Base-by-base conservation (phyloP, 1,140 invertebrate species). In the Sminthurides bifidus region DNA sequence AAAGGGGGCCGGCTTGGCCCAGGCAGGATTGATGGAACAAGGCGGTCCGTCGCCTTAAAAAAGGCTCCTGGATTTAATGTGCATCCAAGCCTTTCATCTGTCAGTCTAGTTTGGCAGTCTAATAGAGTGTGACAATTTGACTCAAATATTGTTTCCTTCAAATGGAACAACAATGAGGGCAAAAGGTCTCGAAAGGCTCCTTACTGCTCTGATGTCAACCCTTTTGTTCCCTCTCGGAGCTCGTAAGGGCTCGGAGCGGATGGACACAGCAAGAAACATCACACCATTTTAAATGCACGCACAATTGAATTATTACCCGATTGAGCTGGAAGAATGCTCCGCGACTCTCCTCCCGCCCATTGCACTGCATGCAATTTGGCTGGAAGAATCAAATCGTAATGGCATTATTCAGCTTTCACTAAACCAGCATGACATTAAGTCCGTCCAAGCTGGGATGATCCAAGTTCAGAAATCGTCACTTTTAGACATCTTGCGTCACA, bases 121-220 rank as follows among this genome's bases (percentile, higher is more conserved):
- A 64, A 64, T 60, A 59, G 59, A 64, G 62, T 64, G 62, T 64
- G 62, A 64, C 62, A 64, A 64, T 64, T 61, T 58, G 62, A 61
- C 54, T 64, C 59, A 64, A 64, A 64, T 64, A 64, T 64, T 64
- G 62, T 64, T 60, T 64, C 58, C 37, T 54, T 44, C 44, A 59
- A 60, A 56, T 58, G 51, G 51, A 60, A 23, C 45, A 57, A 58
- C 37, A 58, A 55, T 58, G 38, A 29, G 31, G 23, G 37, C 35
- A 40, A 43, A 26, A 38, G 54, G 37, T 27, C 43, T 61, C 21
- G 52, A 61, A 59, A 56, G 56, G 50, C 48, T 53, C 24, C 55
- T 43, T 38, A 46, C 40, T 52, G 38, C 45, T 60, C 54, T 54
- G 19, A 41, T 55, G 44, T 55, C 38, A 49, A 59, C 37, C 44